A percentile compares a stretch with the other conserved stretches of the same genome.
phyloP scores from a whole-genome alignment of 2,888 invertebrate genomes.

The Drosophila neotestacea region DNA sequence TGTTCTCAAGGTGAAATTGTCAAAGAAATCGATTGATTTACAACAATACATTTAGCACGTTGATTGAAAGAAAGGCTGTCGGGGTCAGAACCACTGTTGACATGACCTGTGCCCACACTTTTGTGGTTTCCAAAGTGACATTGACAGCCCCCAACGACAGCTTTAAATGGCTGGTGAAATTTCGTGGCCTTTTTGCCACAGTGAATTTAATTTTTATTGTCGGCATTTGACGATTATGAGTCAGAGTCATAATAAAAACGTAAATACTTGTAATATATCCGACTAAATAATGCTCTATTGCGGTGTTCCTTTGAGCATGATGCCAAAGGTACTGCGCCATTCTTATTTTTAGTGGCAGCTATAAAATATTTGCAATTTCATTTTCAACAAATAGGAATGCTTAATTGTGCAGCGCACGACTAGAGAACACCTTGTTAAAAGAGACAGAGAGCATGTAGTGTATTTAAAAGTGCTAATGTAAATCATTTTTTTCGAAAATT shows the following conservation, averaged over 20 bases:
- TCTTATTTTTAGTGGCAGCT: slow-evolving; percentile 66
- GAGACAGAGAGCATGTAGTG: background rate
- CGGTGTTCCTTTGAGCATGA: background rate
- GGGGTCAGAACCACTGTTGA: slow-evolving; percentile 33
- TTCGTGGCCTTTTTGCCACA: slow-evolving; percentile 1
- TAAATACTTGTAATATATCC: slow-evolving; percentile 2
- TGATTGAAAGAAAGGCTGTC: slow-evolving; percentile 22
- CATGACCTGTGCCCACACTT: slow-evolving; percentile 60
- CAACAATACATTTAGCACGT: slow-evolving; percentile 13
- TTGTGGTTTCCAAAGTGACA: slow-evolving; percentile 53
- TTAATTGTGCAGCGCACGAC: background rate
- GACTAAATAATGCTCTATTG: slow-evolving; percentile 7
- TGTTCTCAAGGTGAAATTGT: slow-evolving; percentile 44
- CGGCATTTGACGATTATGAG: background rate
- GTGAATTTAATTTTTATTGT: background rate
- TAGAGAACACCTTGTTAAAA: background rate
- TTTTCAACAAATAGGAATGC: slow-evolving; percentile 6
- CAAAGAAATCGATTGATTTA: slow-evolving; percentile 67
- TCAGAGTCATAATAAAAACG: slow-evolving; percentile 12
- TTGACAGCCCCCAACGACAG: slow-evolving; percentile 14
- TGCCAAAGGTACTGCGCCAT: slow-evolving; percentile 43
- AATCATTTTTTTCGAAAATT: background rate
- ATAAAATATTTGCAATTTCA: slow-evolving; percentile 51
- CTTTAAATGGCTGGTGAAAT: slow-evolving; percentile 23
- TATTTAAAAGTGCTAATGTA: background rate